Conservation (phyloP, 2,797 vertebrate species). For the Phylloscopus collybita region DNA sequence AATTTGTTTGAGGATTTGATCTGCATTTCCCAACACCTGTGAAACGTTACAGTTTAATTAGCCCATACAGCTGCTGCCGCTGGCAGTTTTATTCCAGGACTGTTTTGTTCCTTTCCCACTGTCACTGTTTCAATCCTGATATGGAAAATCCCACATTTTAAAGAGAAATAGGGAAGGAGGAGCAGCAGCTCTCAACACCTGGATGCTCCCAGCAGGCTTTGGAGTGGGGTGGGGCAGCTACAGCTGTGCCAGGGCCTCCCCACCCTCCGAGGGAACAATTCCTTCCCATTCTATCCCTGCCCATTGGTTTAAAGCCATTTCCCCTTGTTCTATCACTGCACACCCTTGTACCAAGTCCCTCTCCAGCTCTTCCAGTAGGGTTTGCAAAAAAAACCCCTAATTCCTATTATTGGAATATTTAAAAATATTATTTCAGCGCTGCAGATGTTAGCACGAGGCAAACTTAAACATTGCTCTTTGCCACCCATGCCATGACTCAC, state of each 20-base stretch:
- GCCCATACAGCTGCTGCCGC: conserved; percentile 1
- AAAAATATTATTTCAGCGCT: background rate
- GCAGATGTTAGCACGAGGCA: background rate
- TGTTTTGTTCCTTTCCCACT: conserved; percentile 11
- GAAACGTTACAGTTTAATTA: conserved; percentile 25
- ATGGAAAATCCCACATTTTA: background rate
- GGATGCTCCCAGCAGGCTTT: background rate
- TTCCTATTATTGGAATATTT: background rate
- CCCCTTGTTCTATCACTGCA: background rate
- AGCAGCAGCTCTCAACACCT: background rate
- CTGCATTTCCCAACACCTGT: conserved; percentile 29
- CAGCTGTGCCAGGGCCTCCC: background rate
- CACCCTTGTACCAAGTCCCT: too few relatives aligned
- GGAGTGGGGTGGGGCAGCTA: background rate
- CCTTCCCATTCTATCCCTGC: too few relatives aligned
- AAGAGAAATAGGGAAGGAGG: background rate
- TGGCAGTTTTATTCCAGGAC: conserved; percentile 12
- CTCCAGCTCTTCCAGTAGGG: background rate
- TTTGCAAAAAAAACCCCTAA: background rate
- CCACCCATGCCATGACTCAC: rapidly evolving
- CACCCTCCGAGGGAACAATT: background rate
- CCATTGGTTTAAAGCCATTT: background rate
- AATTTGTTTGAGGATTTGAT: conserved; percentile 16
- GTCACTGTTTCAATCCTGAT: background rate
- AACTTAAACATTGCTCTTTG: background rate